Evolutionary conservation across 2,797 vertebrate species (phyloP).

Genomic region (Gouania willdenowi): DNA sequence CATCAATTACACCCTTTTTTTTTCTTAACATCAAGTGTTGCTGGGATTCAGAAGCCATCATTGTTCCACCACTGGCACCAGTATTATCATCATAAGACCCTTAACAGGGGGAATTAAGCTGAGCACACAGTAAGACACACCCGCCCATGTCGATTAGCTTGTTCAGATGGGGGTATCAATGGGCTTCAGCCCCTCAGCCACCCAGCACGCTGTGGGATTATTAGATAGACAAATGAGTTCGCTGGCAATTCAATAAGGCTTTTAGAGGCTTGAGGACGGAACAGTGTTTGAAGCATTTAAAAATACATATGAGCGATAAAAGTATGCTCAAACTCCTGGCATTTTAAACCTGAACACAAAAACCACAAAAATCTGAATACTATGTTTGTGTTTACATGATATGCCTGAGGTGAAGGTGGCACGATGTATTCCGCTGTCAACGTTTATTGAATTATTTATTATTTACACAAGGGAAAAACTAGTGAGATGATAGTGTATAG

Average conservation of each 20-base stretch:
- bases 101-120: conserved; percentile 45
- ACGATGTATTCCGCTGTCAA: no score
- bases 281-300: conserved; percentile 38
- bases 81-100: conserved; percentile 48
- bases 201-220: conserved; percentile 43
- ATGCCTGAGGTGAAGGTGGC: no score
- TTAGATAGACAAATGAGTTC: conserved; percentile 58
- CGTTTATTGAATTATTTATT: no score
- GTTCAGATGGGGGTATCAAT: conserved; percentile 1
- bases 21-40: no score
- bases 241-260: conserved; percentile 62
- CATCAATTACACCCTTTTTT: no score
- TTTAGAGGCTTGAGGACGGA: conserved; percentile 40
- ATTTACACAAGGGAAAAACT: no score
- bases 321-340: not conserved
- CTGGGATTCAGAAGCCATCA: conserved; percentile 9
- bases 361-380: not conserved
- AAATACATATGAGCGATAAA: not conserved
- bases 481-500: no score
- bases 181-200: conserved; percentile 21
- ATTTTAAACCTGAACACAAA: not conserved
- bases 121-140: conserved; percentile 40
- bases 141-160: conserved; percentile 50
- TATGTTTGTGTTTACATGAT: no score
- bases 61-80: conserved; percentile 28